Evolutionary conservation across 2,113 vertebrate species (phyloP), one percentile per base, ranked within the genome.

Genomic region (Tachycineta bicolor): DNA sequence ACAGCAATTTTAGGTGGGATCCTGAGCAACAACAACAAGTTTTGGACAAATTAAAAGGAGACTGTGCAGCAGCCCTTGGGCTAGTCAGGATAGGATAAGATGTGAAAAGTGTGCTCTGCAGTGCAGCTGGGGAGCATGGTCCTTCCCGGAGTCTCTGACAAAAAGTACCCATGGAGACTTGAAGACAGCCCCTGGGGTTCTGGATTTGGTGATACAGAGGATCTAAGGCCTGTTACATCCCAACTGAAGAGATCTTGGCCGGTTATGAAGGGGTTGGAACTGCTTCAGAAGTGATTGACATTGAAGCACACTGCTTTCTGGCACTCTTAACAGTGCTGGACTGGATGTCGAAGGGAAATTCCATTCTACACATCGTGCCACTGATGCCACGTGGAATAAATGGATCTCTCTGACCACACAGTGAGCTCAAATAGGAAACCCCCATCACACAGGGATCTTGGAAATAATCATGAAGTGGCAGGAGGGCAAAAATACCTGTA

Each of bases 401-500:
- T 52, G 18, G 39, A 23, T 78, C 0, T 0, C 9, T 68, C 14
- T 69, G 26, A 53, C 23, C 5, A 10, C 14, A 19, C 19, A 46
- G 11, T 37, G 63, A 37, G 26, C 33, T 78, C 23, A 28, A 4
- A 23, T 1, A 46, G 55, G 55, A 62, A 69, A 28, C 39, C 14
- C 22, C 28, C 33, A 1, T 60, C 3, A 6, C 6, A 22, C 46
- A 28, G 26, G 53, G 18, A 53, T 60, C 33, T 62, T 62, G 39
- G 33, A 60, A 87, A 19, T 69, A 4, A 12, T 77, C 28, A 12
- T 15, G 2, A 50, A 58, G 26, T 39, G 23, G 18, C 26, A 37
- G 0, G 0, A 60, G 69, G 55, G 46, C 26, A 68, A 39, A 77
- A 69, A 53, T 69, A 33, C 4, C 22, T 0, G 0, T 60, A 33